Evolutionary conservation across 2,888 invertebrate genomes (phyloP).

Genomic region (Epistrophe grossulariae): DNA sequence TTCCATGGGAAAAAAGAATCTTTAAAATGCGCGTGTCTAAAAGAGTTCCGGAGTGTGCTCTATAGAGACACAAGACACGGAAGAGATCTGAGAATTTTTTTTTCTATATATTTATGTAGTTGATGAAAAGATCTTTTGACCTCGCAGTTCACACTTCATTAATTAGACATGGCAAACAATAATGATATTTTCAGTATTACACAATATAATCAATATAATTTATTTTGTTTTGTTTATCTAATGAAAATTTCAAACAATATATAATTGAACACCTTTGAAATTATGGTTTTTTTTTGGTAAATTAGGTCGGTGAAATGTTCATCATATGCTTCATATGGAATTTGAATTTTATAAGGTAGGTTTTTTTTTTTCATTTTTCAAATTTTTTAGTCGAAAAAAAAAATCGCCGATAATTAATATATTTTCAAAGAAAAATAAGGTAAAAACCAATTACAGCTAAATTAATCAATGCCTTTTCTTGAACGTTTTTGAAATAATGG

Average conservation of each 20-base stretch:
- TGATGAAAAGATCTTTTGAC: conserved; percentile 54
- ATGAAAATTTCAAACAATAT: conserved; percentile 9
- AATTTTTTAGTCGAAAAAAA: too few species aligned
- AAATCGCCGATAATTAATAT: too few species aligned
- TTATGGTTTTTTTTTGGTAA: neutral
- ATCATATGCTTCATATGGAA: neutral
- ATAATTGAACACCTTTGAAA: conserved; percentile 6
- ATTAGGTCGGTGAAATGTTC: conserved; percentile 2
- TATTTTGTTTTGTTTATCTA: neutral
- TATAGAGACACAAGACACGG: neutral
- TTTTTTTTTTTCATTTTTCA: neutral
- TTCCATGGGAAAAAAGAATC: conserved; percentile 55
- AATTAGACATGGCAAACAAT: conserved; percentile 14
- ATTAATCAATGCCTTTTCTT: too few species aligned
- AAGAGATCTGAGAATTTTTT: conserved; percentile 16
- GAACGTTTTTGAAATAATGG: too few species aligned
- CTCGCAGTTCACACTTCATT: conserved; percentile 30
- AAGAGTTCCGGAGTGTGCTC: conserved; percentile 50
- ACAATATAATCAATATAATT: conserved; percentile 39
- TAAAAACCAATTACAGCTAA: too few species aligned
- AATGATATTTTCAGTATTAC: neutral
- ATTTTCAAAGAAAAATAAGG: too few species aligned
- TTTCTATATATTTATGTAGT: too few species aligned
- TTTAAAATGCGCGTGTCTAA: conserved; percentile 45
- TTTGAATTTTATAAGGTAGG: neutral